Conservation (phyloP, 2,797 vertebrate species). For the Falco biarmicus region DNA sequence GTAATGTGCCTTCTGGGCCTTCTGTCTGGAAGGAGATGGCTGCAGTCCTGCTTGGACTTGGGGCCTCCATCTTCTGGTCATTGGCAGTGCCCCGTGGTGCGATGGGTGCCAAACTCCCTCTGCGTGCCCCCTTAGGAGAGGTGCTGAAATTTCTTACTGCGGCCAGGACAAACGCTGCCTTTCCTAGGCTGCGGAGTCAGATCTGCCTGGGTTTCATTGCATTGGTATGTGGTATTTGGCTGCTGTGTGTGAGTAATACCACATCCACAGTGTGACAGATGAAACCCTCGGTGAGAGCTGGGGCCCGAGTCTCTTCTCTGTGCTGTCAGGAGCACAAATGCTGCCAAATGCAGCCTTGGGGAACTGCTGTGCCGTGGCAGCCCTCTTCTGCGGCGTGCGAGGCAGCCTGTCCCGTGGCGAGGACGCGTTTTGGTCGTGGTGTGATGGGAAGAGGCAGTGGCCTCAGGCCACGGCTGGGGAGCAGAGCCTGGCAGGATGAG, state of each 20-base stretch:
- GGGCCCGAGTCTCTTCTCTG: background rate
- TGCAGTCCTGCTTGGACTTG: background rate
- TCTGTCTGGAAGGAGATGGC: background rate
- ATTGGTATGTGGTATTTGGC: background rate
- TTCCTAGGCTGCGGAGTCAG: background rate
- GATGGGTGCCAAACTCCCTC: background rate
- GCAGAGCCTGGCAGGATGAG: background rate
- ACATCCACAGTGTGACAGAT: background rate
- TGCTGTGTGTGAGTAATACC: background rate
- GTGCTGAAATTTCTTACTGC: background rate
- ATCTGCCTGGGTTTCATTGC: background rate
- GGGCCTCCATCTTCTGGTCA: fast-evolving
- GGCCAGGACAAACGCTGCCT: background rate
- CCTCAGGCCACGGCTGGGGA: background rate
- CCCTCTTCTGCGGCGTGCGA: background rate
- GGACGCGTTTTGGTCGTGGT: fast-evolving
- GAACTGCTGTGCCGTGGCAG: background rate
- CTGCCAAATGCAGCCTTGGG: background rate
- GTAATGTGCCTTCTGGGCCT: background rate
- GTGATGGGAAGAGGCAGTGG: background rate
- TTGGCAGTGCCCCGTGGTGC: background rate
- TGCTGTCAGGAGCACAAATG: background rate
- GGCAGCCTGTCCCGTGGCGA: background rate
- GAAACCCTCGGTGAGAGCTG: background rate
- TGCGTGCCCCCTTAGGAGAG: background rate